Evolutionary conservation across 2,888 invertebrate genomes (phyloP).

Genomic region (Peribatodes rhomboidaria): DNA sequence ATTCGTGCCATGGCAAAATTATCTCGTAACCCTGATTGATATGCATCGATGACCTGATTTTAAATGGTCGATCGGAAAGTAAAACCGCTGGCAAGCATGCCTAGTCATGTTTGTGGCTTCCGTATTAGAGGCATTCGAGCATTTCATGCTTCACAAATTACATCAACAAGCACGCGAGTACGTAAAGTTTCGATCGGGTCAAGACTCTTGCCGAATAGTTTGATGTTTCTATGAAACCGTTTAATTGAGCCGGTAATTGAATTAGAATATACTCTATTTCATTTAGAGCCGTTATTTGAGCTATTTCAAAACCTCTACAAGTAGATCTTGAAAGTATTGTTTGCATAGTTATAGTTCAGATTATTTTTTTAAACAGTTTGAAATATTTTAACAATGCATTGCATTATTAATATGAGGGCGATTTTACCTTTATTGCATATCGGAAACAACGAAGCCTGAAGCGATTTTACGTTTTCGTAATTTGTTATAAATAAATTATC

Average conservation of each 20-base stretch:
- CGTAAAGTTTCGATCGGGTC: conserved; percentile 28
- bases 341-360: not conserved
- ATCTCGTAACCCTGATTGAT: conserved; percentile 40
- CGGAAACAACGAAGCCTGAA: conserved; percentile 90
- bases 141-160: conserved; percentile 53
- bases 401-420: not conserved
- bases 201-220: conserved; percentile 31
- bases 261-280: not conserved
- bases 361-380: not conserved
- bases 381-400: not conserved
- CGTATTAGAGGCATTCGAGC: conserved; percentile 43
- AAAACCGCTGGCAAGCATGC: conserved; percentile 40
- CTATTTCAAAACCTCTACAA: not conserved
- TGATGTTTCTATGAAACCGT: conserved; percentile 16
- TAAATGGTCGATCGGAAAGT: conserved; percentile 38
- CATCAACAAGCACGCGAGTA: conserved; percentile 55
- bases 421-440: conserved; percentile 82
- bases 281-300: not conserved
- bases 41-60: conserved; percentile 55
- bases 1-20: conserved; percentile 32
- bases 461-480: conserved; percentile 87
- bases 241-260: not conserved
- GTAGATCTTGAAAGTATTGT: not conserved
- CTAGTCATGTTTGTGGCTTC: conserved; percentile 43
- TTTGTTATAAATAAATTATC: conserved; percentile 77